Evolutionary conservation across 2,888 invertebrate species (phyloP).

Genomic region (Mesorhabditis sp.): DNA sequence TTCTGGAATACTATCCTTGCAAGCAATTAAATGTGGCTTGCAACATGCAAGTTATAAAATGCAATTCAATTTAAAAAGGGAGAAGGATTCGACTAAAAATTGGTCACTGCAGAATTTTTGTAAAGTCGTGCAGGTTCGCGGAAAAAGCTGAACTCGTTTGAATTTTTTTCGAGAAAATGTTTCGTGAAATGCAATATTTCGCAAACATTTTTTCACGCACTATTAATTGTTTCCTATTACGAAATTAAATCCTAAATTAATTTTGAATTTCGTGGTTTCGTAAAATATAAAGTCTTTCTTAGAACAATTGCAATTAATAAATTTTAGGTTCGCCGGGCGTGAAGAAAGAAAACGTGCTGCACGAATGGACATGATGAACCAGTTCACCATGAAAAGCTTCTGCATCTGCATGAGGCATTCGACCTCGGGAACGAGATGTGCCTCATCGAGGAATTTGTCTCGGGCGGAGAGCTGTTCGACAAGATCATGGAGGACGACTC

Average conservation of each 20-base stretch:
- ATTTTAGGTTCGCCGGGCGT: conserved; percentile 57
- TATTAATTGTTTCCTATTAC: too few species aligned
- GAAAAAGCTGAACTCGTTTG: too few species aligned
- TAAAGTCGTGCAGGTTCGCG: too few species aligned
- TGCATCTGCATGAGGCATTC: conserved; percentile 61
- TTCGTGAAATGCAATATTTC: too few species aligned
- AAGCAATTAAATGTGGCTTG: too few species aligned
- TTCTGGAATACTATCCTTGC: too few species aligned
- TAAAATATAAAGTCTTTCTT: neutral
- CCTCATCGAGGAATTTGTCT: conserved; percentile 61
- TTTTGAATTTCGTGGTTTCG: neutral
- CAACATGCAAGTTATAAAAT: too few species aligned
- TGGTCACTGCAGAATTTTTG: too few species aligned
- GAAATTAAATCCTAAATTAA: neutral
- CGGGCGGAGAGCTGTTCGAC: conserved; percentile 62
- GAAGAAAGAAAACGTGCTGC: conserved; percentile 60
- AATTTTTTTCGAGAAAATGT: too few species aligned
- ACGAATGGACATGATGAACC: conserved; percentile 62
- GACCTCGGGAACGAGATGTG: conserved; percentile 61
- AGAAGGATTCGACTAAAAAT: too few species aligned
- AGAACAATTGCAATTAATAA: neutral
- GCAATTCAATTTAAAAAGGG: too few species aligned
- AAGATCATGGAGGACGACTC: conserved; percentile 59
- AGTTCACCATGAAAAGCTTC: conserved; percentile 61
- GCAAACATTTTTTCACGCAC: too few species aligned